These are phyloP conservation scores for Pangasianodon hypophthalmus DNA, from an alignment of 2,113 vertebrate genomes.

Conservation along the genomic window DNA sequence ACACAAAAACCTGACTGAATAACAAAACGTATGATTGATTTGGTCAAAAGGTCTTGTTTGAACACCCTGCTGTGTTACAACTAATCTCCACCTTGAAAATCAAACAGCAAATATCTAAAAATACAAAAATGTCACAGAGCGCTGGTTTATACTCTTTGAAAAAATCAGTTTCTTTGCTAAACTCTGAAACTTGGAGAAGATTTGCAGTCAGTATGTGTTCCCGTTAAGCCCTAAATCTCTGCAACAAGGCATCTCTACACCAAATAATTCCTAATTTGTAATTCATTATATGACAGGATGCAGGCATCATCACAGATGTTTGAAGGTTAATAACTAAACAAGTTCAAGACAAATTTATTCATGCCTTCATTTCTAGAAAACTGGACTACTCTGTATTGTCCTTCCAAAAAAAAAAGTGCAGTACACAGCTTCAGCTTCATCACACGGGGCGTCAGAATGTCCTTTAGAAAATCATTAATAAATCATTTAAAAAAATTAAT, in stretches of 20 bases:
- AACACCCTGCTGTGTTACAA: background rate
- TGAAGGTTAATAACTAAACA: background rate
- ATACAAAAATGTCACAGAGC: background rate
- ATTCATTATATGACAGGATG: background rate
- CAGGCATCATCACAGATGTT: background rate
- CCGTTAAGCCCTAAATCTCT: background rate
- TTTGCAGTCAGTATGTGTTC: background rate
- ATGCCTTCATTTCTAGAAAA: background rate
- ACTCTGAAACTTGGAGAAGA: background rate
- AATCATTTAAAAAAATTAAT: too few species aligned
- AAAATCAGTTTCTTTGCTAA: background rate
- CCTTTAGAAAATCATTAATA: too few species aligned
- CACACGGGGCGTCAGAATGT: too few species aligned
- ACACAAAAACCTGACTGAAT: background rate
- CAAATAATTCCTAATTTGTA: background rate
- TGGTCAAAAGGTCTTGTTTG: background rate
- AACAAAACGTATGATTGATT: background rate
- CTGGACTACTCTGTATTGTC: background rate
- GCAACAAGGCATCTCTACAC: background rate
- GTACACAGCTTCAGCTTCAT: background rate
- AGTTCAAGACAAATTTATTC: background rate
- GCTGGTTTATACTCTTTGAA: background rate
- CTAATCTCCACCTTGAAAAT: background rate
- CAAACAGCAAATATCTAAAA: background rate
- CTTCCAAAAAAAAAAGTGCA: background rate